Conservation (phyloP, 2,113 vertebrate species). For the Anoplopoma fimbria region DNA sequence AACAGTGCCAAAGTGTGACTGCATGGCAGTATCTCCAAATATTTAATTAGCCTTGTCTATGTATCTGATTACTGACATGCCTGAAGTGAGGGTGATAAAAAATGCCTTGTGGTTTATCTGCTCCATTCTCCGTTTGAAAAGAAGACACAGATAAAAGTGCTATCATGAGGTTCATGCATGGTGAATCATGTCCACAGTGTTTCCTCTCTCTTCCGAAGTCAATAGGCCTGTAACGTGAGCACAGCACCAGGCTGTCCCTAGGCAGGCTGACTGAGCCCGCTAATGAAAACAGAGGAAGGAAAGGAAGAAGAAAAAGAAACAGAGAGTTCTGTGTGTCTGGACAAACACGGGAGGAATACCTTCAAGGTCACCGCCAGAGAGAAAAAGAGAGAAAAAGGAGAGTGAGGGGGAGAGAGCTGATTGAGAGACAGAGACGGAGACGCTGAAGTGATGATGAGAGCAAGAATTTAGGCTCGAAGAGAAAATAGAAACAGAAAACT, state of each 20-base stretch:
- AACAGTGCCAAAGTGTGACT: constrained; percentile 43
- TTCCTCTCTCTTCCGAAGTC: constrained; percentile 79
- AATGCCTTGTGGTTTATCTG: constrained; percentile 72
- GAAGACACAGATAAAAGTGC: constrained; percentile 77
- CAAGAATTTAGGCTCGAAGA: constrained; percentile 44
- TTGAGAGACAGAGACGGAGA: constrained; percentile 56
- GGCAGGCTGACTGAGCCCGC: constrained; percentile 73
- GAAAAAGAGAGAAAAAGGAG: constrained; percentile 49
- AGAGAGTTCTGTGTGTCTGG: constrained; percentile 69
- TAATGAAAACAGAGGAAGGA: constrained; percentile 81
- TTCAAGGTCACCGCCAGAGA: constrained; percentile 81
- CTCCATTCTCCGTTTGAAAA: constrained; percentile 71
- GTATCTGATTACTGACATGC: constrained; percentile 78
- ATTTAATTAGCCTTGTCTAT: constrained; percentile 78
- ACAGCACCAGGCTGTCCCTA: constrained; percentile 72
- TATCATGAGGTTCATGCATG: constrained; percentile 81
- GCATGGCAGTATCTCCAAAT: constrained; percentile 75
- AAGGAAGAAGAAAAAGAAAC: constrained; percentile 51
- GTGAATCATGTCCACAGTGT: constrained; percentile 81
- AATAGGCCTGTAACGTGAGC: constrained; percentile 83
- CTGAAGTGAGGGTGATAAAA: constrained; percentile 80
- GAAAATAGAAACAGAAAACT: constrained; percentile 40
- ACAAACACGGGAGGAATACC: constrained; percentile 73
- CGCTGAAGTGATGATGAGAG: constrained; percentile 46
- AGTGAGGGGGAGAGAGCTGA: constrained; percentile 46